Conservation (phyloP, 2,888 invertebrate genomes). For the Synergus laeviventris region DNA sequence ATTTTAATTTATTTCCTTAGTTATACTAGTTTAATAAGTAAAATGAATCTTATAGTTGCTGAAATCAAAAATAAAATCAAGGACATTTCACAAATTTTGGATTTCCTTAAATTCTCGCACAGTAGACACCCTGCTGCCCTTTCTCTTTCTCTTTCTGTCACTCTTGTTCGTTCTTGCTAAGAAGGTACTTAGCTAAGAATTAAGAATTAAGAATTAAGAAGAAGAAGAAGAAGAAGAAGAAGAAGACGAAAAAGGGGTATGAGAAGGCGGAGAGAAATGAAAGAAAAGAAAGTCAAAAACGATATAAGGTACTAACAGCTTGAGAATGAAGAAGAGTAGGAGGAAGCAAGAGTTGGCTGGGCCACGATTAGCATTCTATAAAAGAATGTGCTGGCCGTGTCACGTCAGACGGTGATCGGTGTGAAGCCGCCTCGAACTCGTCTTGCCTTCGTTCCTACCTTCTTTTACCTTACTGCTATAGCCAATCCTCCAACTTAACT, state of each 20-base stretch:
- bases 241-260: not conserved
- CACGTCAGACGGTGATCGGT: conserved; percentile 70
- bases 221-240: not conserved
- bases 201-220: not conserved
- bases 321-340: conserved; percentile 47
- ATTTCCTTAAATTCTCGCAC: no score
- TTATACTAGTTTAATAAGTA: not conserved
- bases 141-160: conserved; percentile 8
- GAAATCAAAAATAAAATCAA: no score
- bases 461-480: conserved; percentile 38
- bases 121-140: no score
- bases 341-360: conserved; percentile 65
- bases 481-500: conserved; percentile 41
- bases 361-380: conserved; percentile 71
- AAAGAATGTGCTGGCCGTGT: conserved; percentile 71
- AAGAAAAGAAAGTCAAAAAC: conserved; percentile 31
- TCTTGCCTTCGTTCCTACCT: conserved; percentile 52
- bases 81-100: no score
- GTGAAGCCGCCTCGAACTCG: conserved; percentile 66
- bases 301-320: conserved; percentile 37
- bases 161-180: not conserved
- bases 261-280: conserved; percentile 45
- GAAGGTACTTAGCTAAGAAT: not conserved
- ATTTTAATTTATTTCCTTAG: not conserved
- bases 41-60: no score